phyloP scores from a whole-genome alignment of 1,140 invertebrate genomes.

The Harlomillsia oculata region DNA sequence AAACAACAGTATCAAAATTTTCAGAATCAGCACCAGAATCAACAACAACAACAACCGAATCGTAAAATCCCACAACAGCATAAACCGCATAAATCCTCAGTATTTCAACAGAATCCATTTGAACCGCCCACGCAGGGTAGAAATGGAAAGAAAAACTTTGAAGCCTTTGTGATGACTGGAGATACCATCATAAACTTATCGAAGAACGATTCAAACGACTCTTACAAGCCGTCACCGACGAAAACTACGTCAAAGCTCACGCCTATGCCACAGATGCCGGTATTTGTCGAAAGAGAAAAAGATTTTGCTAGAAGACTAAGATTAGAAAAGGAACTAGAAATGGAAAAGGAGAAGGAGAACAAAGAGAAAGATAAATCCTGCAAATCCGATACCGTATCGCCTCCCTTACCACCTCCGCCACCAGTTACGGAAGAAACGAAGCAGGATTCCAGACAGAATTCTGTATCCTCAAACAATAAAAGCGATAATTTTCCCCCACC shows the following conservation, averaged over 20 bases:
- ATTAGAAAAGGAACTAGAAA: slow-evolving; percentile 12
- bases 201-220: slow-evolving; percentile 39
- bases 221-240: slow-evolving; percentile 24
- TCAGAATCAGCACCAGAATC: slow-evolving; percentile 15
- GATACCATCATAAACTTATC: slow-evolving; percentile 86
- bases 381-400: slow-evolving; percentile 8
- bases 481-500: slow-evolving; percentile 33
- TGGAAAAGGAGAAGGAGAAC: slow-evolving; percentile 12
- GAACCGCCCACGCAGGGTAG: not conserved
- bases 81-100: not conserved
- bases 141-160: slow-evolving; percentile 47
- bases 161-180: slow-evolving; percentile 95
- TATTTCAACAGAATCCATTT: slow-evolving; percentile 2
- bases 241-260: slow-evolving; percentile 31
- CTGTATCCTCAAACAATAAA: slow-evolving; percentile 23
- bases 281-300: slow-evolving; percentile 21
- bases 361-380: not conserved
- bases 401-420: slow-evolving; percentile 29
- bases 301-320: slow-evolving; percentile 8
- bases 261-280: slow-evolving; percentile 26
- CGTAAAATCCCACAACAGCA: no score
- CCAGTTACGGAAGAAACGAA: slow-evolving; percentile 6
- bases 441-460: slow-evolving; percentile 19
- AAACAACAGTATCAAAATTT: slow-evolving; percentile 1
- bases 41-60: not conserved